Conservation (phyloP, 2,113 vertebrate genomes). For the Triplophysa rosa region DNA sequence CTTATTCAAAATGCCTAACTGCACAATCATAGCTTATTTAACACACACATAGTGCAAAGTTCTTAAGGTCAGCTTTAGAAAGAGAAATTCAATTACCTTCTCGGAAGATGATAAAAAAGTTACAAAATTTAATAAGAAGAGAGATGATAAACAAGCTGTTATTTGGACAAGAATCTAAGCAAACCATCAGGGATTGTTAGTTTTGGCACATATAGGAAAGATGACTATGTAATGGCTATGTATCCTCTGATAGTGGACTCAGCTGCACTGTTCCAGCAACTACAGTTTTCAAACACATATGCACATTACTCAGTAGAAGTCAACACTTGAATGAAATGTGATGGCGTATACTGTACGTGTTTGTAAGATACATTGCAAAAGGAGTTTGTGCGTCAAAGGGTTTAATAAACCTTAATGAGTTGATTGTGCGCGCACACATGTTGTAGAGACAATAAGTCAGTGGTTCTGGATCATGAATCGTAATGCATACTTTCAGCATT, state of each 20-base stretch:
- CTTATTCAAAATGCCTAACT: not conserved
- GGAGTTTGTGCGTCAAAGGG: not conserved
- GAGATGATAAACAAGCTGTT: slow-evolving; percentile 24
- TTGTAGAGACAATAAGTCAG: slow-evolving; percentile 3
- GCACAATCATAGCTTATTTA: not conserved
- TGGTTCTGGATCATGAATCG: not conserved
- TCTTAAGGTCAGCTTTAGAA: slow-evolving; percentile 20
- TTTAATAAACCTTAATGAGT: slow-evolving; percentile 7
- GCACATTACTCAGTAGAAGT: too few relatives aligned
- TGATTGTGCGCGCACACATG: not conserved
- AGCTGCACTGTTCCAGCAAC: not conserved
- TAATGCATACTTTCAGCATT: slow-evolving; percentile 38
- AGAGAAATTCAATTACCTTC: not conserved
- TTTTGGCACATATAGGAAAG: slow-evolving; percentile 22
- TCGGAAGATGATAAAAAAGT: not conserved
- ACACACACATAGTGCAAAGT: not conserved
- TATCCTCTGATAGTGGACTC: not conserved
- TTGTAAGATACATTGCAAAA: not conserved
- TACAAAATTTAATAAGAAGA: slow-evolving; percentile 2
- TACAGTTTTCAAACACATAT: too few relatives aligned
- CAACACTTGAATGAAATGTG: not conserved
- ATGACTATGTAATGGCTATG: not conserved
- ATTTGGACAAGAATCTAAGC: not conserved
- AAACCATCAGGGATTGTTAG: slow-evolving; percentile 38
- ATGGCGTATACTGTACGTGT: not conserved